Evolutionary conservation across 2,888 invertebrate genomes (phyloP).

Genomic region (Drosophila eohydei): DNA sequence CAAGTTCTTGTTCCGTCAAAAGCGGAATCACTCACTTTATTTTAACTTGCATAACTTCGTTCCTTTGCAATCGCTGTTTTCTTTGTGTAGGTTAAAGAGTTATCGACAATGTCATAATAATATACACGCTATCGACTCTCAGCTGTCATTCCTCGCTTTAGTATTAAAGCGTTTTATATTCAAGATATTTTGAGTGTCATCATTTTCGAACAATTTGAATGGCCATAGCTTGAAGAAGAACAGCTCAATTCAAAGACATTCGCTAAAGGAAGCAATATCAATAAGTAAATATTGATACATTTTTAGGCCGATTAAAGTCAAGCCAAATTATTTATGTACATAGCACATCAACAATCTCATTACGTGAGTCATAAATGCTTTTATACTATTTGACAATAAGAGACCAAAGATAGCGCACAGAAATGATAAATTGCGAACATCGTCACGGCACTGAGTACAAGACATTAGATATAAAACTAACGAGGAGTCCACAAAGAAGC

Average conservation of each 20-base stretch:
- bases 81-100: neutral
- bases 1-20: neutral
- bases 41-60: neutral
- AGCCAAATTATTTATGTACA: neutral
- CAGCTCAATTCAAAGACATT: neutral
- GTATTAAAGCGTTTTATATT: neutral
- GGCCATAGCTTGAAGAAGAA: neutral
- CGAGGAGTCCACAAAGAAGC: neutral
- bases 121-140: neutral
- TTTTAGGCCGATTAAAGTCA: neutral
- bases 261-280: neutral
- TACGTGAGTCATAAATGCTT: constrained; percentile 29
- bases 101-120: neutral
- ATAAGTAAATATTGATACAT: neutral
- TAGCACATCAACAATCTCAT: neutral
- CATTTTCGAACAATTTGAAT: neutral
- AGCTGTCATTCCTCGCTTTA: neutral
- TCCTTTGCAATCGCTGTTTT: neutral
- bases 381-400: constrained; percentile 13
- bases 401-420: constrained; percentile 1
- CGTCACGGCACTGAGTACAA: neutral
- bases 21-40: neutral
- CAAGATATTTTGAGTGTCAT: neutral
- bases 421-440: constrained; percentile 20
- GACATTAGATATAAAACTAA: neutral